A percentile compares a stretch with the other conserved stretches of the same genome.
phyloP scores from a whole-genome alignment of 2,797 vertebrate genomes.

The Huso huso region DNA sequence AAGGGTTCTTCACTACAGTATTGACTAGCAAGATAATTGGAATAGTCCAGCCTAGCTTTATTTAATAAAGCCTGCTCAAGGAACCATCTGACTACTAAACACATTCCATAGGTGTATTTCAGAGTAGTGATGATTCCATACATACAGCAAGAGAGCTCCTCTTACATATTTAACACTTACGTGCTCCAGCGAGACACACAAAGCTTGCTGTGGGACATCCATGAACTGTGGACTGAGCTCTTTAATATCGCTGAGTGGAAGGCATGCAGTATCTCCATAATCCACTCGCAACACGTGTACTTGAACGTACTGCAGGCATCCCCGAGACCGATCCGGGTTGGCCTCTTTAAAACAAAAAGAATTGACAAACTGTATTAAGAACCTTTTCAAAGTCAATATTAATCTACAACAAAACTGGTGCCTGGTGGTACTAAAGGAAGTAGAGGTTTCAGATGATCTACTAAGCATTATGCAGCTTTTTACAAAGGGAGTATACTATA shows the following conservation, averaged over 20 bases:
- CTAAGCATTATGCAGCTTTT: too few species aligned
- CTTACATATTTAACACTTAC: slow-evolving; percentile 31
- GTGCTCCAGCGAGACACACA: slow-evolving; percentile 55
- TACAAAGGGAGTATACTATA: too few species aligned
- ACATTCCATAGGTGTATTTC: too few species aligned
- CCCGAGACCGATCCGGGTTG: not conserved
- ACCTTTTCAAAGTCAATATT: too few species aligned
- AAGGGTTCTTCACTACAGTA: too few species aligned
- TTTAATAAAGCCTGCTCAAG: not conserved
- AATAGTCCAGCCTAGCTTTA: not conserved
- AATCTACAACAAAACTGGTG: too few species aligned
- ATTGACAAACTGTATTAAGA: not conserved
- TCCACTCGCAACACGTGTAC: slow-evolving; percentile 59
- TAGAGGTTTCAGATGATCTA: too few species aligned
- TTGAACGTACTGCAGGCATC: slow-evolving; percentile 31
- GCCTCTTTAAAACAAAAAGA: not conserved
- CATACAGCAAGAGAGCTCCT: too few species aligned
- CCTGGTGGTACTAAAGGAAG: too few species aligned
- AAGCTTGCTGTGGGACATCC: slow-evolving; percentile 46
- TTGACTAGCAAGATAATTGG: too few species aligned
- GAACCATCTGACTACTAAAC: too few species aligned
- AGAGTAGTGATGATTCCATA: too few species aligned
- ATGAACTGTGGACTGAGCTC: slow-evolving; percentile 40
- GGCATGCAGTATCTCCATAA: slow-evolving; percentile 45
- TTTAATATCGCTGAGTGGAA: slow-evolving; percentile 45